Base-by-base conservation (phyloP, 2,113 vertebrate species). In the Microtus montanus region DNA sequence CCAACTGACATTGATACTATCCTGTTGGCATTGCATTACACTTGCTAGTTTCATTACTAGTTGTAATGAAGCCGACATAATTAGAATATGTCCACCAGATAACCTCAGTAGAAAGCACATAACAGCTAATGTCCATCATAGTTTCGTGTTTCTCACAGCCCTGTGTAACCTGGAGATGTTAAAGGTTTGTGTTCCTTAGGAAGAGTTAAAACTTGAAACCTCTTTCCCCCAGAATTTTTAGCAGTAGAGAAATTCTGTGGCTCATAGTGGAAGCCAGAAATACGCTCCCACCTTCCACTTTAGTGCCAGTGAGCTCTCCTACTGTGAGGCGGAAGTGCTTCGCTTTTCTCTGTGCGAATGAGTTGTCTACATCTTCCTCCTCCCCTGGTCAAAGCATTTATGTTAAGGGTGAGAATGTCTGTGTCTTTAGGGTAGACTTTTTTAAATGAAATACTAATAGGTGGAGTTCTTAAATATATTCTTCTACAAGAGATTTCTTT, bases 391-490 rank as follows among this genome's bases (percentile, higher is more conserved):
- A 74, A 73, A 89, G 47, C 41, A 64, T 49, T 54, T 8, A 24
- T 93, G 61, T 35, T 68, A 90, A 87, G 61, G 87, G 63, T 44
- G 63, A 93, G 44, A 91, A 52, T 88, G 35, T 7, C 44, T 64
- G n/a, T 41, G 47, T 91, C 38, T 85, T 95, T 96, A 78, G 79
- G 79, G 90, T 63, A 92, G 82, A 66, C 63, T 95, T 95, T 97
- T 78, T 95, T 77, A 88, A 95, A 87, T 89, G 64, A 94, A 95
- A 89, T 94, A 95, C 68, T 58, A 89, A 77, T 17, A 96, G 61
- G 66, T 96, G n/a, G 49, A 93, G 75, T 83, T 95, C 66, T 96
- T 66, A 96, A 94, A 87, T 96, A 95, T 74, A 96, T 96, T 96
- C 92, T 95, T 95, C 93, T 96, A 91, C 8, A 86, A 85, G 66